Conservation (phyloP, 2,888 invertebrate species). For the Nomada fabriciana region DNA sequence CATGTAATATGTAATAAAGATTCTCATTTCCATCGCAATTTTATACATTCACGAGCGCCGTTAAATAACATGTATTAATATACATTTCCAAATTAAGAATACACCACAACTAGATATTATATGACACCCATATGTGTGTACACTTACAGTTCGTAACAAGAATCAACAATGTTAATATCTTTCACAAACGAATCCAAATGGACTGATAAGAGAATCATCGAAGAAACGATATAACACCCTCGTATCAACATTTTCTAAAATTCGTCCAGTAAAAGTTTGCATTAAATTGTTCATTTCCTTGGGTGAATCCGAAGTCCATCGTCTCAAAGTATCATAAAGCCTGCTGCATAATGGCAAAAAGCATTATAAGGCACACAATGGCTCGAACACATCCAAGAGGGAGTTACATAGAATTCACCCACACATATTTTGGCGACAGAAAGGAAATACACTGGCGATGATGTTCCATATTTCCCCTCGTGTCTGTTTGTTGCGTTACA, state of each 20-base stretch:
- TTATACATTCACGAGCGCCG: no score
- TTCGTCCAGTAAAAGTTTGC: neutral
- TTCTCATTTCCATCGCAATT: no score
- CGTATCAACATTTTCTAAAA: neutral
- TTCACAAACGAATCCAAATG: no score
- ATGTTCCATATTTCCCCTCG: constrained; percentile 20
- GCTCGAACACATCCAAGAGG: neutral
- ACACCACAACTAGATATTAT: no score
- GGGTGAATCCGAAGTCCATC: constrained; percentile 3
- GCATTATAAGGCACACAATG: constrained; percentile 13
- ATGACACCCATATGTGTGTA: no score
- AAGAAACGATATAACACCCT: neutral
- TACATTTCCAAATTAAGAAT: no score
- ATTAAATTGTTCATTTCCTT: neutral
- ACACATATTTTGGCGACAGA: neutral
- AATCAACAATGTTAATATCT: no score
- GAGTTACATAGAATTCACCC: neutral
- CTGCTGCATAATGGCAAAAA: constrained; percentile 13
- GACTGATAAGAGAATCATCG: no score
- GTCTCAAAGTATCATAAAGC: neutral
- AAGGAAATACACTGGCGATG: constrained; percentile 12
- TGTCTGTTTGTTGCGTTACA: neutral
- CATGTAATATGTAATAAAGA: no score
- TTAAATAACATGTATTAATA: no score
- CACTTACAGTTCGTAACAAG: no score